These are phyloP conservation scores for Bufo gargarizans DNA, from an alignment of 2,113 vertebrate species.

Conservation along the genomic window DNA sequence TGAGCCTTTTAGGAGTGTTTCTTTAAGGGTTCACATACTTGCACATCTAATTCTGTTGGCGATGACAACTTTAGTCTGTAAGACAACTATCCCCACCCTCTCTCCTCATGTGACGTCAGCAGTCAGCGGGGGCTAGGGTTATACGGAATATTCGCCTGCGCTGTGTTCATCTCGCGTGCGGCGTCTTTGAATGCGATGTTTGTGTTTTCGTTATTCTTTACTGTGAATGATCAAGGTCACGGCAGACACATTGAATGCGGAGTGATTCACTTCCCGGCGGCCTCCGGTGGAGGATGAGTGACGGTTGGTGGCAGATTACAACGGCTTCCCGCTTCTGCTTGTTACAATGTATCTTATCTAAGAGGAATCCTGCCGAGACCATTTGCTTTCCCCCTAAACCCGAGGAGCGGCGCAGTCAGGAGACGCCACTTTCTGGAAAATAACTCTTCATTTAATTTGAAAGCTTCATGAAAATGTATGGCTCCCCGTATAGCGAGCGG, in stretches of 20 bases:
- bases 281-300: neutral
- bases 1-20: too few relatives aligned
- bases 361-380: conserved; percentile 33
- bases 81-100: neutral
- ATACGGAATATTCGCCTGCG: neutral
- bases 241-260: neutral
- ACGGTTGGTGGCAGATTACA: neutral
- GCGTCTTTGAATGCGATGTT: neutral
- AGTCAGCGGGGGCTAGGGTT: neutral
- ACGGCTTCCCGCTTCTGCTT: neutral
- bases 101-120: neutral
- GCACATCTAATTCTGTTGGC: too few relatives aligned
- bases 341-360: conserved; percentile 33
- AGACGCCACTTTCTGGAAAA: neutral
- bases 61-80: too few relatives aligned
- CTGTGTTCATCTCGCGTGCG: neutral
- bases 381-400: neutral
- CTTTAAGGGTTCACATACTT: too few relatives aligned
- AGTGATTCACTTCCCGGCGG: neutral
- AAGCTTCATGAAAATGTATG: conserved; percentile 40
- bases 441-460: conserved; percentile 48
- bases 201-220: conserved; percentile 1
- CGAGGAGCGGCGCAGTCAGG: neutral
- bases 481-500: neutral
- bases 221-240: conserved; percentile 5